Conservation (phyloP, 2,113 vertebrate species). For the Empidonax traillii region DNA sequence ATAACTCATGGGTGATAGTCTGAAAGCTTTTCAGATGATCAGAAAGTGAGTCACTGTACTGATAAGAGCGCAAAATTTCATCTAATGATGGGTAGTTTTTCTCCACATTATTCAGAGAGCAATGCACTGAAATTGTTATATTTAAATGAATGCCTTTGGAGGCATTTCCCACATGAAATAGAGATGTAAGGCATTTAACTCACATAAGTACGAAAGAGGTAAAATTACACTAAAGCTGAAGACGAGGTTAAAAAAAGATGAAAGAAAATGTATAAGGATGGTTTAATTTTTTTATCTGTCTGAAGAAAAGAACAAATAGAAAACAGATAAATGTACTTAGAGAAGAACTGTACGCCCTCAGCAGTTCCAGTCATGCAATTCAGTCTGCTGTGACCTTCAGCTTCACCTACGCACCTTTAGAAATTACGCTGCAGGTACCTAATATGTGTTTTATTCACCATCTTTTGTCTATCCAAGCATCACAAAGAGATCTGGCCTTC, state of each 20-base stretch:
- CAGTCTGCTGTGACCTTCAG: neutral
- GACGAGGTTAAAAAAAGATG: neutral
- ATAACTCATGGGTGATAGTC: neutral
- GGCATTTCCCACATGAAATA: neutral
- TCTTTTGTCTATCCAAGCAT: neutral
- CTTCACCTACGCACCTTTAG: neutral
- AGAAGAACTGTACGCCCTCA: neutral
- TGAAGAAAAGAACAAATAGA: neutral
- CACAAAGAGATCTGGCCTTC: neutral
- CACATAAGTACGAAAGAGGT: neutral
- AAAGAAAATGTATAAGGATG: neutral
- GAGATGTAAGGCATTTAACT: neutral
- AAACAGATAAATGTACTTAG: neutral
- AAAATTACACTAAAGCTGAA: neutral
- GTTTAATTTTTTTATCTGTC: neutral
- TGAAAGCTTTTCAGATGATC: neutral
- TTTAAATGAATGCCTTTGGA: neutral
- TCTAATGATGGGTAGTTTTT: neutral
- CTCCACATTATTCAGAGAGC: neutral
- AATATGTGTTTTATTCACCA: neutral
- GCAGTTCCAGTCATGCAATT: neutral
- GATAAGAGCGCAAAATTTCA: neutral
- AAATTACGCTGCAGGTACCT: neutral
- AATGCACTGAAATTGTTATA: neutral
- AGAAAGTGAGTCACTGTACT: neutral